Evolutionary conservation across 2,797 vertebrate species (phyloP), one percentile per base, ranked within the genome.

Genomic region (Nasua narica): DNA sequence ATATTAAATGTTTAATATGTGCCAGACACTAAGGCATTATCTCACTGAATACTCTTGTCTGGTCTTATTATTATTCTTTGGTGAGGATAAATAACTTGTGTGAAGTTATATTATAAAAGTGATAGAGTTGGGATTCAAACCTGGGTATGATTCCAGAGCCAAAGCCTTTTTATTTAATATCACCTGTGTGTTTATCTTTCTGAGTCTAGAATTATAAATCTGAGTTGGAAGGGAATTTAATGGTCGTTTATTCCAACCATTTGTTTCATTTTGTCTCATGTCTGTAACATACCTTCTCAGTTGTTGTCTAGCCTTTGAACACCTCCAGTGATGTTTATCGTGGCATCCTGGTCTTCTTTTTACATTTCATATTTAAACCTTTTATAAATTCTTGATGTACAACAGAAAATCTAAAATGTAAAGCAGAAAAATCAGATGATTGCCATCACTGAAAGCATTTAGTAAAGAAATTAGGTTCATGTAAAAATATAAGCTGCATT

Each of bases 211-310:
- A 65, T 60, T 93, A 40, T 48, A 76, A 40, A 50, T 86, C 37
- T 82, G 93, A 56, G 40, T 87, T 77, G 19, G 62, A 72, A 93
- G 40, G n/a, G 74, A 93, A 72, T 78, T 89, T 87, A 96, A 32
- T 96, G 69, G 19, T 70, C 27, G 60, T 94, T 78, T 86, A 58
- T 85, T 95, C 19, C 35, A 87, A 23, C 43, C 37, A 29, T n/a
- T 87, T 79, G 23, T 82, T 16, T 76, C n/a, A 35, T 25, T 15
- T 70, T 89, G 40, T 87, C 74, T 90, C 12, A 43, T 74, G 50
- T 79, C 54, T 87, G 19, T 54, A 62, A 7, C 32, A 40, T 25
- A 67, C n/a, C 74, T 93, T 93, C 67, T 23, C 78, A 52, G 46
- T 86, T 93, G 52, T 82, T 91, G 29, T 69, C 40, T 87, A 72